These are phyloP conservation scores for Rotaria sp. DNA, from an alignment of 2,888 invertebrate genomes.

Conservation along the genomic window DNA sequence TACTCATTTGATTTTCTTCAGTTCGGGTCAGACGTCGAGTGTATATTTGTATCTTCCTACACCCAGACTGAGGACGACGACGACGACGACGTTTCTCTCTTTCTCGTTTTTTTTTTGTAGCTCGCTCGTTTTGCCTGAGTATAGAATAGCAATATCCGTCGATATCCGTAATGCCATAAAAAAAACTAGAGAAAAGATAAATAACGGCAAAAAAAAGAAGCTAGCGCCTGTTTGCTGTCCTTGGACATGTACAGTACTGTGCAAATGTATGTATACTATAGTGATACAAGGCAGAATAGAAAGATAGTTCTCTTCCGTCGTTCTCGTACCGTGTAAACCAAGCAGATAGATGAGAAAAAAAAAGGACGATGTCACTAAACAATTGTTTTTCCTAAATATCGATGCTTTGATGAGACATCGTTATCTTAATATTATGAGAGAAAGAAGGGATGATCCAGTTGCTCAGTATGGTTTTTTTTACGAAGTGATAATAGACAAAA, in stretches of 20 bases:
- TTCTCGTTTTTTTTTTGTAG: neutral
- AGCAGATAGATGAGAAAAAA: neutral
- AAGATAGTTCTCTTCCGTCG: neutral
- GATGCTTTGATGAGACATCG: neutral
- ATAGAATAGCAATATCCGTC: neutral
- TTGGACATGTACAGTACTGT: neutral
- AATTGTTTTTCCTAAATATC: neutral
- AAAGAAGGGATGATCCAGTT: neutral
- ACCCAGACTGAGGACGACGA: neutral
- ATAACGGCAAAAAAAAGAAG: neutral
- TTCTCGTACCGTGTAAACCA: neutral
- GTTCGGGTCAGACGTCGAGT: neutral
- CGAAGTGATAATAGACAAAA: neutral
- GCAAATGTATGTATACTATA: neutral
- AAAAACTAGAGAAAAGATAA: neutral
- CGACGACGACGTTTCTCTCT: neutral
- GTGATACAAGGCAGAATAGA: neutral
- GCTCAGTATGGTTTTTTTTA: neutral
- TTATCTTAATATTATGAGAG: neutral
- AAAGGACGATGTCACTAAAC: neutral
- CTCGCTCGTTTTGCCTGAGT: neutral
- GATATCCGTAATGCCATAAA: neutral
- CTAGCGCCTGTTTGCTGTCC: neutral
- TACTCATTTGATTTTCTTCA: slow-evolving; percentile 13
- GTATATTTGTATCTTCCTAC: neutral